phyloP scores from a whole-genome alignment of 2,113 vertebrate genomes.

The Miniopterus natalensis region DNA sequence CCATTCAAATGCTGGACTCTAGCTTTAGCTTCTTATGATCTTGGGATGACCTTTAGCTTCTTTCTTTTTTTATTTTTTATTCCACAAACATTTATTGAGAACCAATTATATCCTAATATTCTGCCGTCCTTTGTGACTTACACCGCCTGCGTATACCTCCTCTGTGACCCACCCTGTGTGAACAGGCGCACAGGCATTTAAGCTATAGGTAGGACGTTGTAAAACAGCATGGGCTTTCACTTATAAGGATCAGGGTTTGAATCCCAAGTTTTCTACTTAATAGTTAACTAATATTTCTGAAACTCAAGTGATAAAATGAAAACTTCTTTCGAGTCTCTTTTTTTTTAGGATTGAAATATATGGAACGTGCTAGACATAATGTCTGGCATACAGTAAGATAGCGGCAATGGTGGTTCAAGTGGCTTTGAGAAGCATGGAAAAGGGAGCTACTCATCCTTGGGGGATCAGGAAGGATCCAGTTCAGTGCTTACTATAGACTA shows the following conservation, averaged over 20 bases:
- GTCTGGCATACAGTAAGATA: neutral
- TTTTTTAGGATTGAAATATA: neutral
- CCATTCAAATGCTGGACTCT: neutral
- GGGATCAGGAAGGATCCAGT: neutral
- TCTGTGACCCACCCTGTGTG: fast-evolving
- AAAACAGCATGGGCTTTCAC: neutral
- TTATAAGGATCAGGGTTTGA: neutral
- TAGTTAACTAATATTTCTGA: constrained; percentile 3
- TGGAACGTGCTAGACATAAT: neutral
- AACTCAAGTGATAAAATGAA: neutral
- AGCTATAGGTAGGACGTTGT: fast-evolving
- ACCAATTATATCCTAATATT: neutral
- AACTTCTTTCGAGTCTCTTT: neutral
- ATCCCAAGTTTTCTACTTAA: neutral
- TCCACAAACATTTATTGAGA: neutral
- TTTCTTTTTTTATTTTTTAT: neutral
- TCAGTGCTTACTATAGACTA: constrained; percentile 33
- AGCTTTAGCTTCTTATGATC: neutral
- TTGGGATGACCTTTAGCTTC: neutral
- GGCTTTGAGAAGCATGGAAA: neutral
- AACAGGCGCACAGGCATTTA: neutral
- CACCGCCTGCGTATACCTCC: neutral
- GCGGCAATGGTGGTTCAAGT: too few species aligned
- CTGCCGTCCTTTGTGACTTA: neutral
- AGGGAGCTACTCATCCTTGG: neutral